Evolutionary conservation across 2,797 vertebrate species (phyloP).

Genomic region (Loris lydekkerianus): DNA sequence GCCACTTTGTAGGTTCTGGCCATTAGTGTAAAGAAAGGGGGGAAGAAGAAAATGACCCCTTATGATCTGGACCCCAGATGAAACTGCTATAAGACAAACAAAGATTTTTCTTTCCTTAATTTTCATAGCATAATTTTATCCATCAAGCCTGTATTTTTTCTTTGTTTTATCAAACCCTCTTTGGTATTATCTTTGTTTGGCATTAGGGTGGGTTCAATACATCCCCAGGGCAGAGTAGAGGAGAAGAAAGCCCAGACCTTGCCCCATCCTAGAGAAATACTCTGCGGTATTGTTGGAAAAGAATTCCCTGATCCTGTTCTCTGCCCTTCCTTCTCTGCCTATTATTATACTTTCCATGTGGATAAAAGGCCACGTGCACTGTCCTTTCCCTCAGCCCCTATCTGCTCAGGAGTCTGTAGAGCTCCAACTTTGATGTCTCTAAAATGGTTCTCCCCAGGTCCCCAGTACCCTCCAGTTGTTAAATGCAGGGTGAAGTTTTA

Average conservation of each 20-base stretch:
- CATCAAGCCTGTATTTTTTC: neutral
- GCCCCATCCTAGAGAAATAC: neutral
- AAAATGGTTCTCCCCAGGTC: neutral
- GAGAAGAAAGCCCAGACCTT: neutral
- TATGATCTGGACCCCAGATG: neutral
- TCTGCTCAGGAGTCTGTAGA: neutral
- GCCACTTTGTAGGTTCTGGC: too few species aligned
- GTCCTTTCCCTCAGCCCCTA: fast-evolving
- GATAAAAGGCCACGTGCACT: neutral
- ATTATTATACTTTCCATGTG: neutral
- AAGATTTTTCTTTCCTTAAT: neutral
- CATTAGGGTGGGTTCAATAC: neutral
- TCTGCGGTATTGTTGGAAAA: neutral
- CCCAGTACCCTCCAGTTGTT: too few species aligned
- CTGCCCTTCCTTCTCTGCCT: neutral
- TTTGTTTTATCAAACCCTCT: neutral
- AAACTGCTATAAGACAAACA: neutral
- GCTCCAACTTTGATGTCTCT: neutral
- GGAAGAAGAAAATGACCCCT: neutral
- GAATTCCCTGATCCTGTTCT: neutral
- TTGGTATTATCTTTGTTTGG: neutral
- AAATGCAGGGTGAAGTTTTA: too few species aligned
- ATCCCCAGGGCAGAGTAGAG: neutral
- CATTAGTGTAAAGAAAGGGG: neutral
- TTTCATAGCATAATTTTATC: neutral